phyloP scores from a whole-genome alignment of 2,797 vertebrate species.

The Poeciliopsis infans region DNA sequence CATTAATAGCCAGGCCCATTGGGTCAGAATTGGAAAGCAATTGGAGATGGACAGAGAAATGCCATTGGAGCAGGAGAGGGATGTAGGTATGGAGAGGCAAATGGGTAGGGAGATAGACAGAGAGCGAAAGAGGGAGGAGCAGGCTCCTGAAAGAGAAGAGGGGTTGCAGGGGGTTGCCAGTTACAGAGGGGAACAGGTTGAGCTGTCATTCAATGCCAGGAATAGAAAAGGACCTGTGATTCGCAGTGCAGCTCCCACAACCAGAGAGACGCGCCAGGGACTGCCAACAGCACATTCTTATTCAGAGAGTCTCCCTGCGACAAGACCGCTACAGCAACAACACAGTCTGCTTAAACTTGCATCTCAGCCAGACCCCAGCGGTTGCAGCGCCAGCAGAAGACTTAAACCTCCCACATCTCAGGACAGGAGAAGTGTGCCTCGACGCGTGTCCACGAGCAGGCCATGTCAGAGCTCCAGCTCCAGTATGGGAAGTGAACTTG shows the following conservation, averaged over 20 bases:
- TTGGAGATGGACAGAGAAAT: conserved; percentile 70
- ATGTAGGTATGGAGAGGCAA: conserved; percentile 51
- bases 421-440: conserved; percentile 61
- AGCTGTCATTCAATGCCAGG: conserved; percentile 89
- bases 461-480: conserved; percentile 78
- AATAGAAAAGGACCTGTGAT: conserved; percentile 87
- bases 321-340: conserved; percentile 80
- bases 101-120: conserved; percentile 63
- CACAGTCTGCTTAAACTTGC: conserved; percentile 70
- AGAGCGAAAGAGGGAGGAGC: conserved; percentile 74
- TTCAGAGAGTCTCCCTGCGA: conserved; percentile 77
- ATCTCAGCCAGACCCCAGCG: conserved; percentile 74
- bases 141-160: conserved; percentile 70
- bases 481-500: conserved; percentile 86
- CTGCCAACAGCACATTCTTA: conserved; percentile 79
- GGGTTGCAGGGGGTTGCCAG: conserved; percentile 71
- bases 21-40: conserved; percentile 66
- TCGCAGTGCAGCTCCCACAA: conserved; percentile 80
- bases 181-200: conserved; percentile 88
- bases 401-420: conserved; percentile 64
- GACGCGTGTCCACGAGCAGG: conserved; percentile 62
- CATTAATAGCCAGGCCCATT: conserved; percentile 73
- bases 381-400: conserved; percentile 62
- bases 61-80: conserved; percentile 57
- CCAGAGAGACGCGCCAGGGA: conserved; percentile 78